Conservation (phyloP, 2,888 invertebrate species). For the Yponomeuta malinellus region DNA sequence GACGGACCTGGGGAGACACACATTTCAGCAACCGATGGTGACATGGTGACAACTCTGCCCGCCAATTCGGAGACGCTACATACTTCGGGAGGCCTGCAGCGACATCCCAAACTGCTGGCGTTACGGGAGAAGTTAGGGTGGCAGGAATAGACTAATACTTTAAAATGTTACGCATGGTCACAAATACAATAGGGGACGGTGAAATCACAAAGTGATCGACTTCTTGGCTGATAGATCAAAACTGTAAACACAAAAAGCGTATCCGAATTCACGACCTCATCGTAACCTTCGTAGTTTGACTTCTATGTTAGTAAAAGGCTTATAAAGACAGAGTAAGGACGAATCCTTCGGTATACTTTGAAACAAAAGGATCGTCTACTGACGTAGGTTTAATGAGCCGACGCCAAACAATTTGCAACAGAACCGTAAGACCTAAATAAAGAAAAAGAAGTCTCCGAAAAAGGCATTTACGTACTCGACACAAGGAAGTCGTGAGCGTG, state of each 20-base stretch:
- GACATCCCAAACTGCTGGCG: no score
- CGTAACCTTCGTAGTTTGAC: not conserved
- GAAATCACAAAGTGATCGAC: not conserved
- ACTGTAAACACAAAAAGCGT: not conserved
- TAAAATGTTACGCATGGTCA: no score
- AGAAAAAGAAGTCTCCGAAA: conserved; percentile 31
- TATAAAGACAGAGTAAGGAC: not conserved
- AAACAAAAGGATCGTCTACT: conserved; percentile 17
- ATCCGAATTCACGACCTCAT: not conserved
- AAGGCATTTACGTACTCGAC: conserved; percentile 36
- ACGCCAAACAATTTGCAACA: conserved; percentile 19
- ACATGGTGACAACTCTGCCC: not conserved
- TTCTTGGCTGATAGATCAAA: not conserved
- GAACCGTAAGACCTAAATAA: conserved; percentile 29
- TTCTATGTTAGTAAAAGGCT: not conserved
- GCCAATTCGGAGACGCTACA: not conserved
- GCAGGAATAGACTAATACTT: no score
- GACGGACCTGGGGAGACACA: conserved; percentile 45
- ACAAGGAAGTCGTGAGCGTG: conserved; percentile 46
- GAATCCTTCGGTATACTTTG: not conserved
- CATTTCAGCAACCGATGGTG: not conserved
- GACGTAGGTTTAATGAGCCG: conserved; percentile 20
- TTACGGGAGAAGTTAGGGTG: no score
- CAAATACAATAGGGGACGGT: not conserved
- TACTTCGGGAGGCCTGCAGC: no score